Evolutionary conservation across 2,888 invertebrate genomes (phyloP).

Genomic region (Drosophila prolongata): DNA sequence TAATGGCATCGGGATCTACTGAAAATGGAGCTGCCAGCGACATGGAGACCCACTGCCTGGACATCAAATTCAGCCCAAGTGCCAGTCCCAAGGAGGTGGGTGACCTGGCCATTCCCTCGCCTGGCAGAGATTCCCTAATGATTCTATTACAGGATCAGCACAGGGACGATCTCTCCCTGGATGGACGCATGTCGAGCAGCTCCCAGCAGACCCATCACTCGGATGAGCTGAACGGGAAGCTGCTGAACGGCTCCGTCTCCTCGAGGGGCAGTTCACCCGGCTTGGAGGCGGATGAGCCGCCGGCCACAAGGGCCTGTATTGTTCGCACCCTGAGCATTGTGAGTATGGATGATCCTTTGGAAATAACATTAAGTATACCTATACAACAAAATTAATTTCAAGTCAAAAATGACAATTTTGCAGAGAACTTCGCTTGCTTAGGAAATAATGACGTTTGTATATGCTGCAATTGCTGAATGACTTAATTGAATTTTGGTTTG

Average conservation of each 20-base stretch:
- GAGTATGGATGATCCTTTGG: conserved; percentile 65
- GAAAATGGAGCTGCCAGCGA: conserved; percentile 71
- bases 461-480: too few species aligned
- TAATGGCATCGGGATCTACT: conserved; percentile 22
- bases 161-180: conserved; percentile 81
- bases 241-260: conserved; percentile 82
- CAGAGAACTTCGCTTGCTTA: too few species aligned
- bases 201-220: conserved; percentile 79
- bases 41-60: conserved; percentile 76
- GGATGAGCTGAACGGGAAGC: conserved; percentile 79
- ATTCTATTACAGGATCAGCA: conserved; percentile 75
- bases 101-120: background rate
- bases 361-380: background rate
- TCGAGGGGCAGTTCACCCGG: conserved; percentile 84
- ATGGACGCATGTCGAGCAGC: conserved; percentile 81
- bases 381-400: too few species aligned
- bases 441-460: too few species aligned
- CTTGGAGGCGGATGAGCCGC: conserved; percentile 78
- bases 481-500: too few species aligned
- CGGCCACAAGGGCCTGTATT: conserved; percentile 80
- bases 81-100: conserved; percentile 83
- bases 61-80: conserved; percentile 81
- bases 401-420: too few species aligned
- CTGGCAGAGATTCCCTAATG: background rate
- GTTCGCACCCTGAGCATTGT: conserved; percentile 84